phyloP scores from a whole-genome alignment of 1,140 invertebrate species.

The Yoshiicerus persimilis region DNA sequence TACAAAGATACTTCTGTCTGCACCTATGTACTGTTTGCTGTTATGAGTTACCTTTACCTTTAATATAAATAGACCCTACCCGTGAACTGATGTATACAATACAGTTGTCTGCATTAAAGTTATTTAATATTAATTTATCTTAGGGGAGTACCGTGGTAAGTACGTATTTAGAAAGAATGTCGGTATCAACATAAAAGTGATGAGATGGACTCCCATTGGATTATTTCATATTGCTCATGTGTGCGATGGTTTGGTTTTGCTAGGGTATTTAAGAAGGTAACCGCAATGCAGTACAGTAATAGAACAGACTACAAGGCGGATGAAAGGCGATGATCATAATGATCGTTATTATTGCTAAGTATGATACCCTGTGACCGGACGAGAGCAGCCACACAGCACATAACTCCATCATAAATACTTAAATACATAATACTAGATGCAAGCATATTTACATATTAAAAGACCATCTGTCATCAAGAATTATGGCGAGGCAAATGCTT shows the following conservation, averaged over 20 bases:
- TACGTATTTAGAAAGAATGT: background rate
- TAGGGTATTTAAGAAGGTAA: background rate
- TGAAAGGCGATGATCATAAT: background rate
- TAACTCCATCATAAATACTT: background rate
- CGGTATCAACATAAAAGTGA: no score
- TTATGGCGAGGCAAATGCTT: background rate
- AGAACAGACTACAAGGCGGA: background rate
- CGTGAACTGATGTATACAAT: no score
- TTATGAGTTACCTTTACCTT: background rate
- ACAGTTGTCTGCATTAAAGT: background rate
- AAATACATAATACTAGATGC: background rate
- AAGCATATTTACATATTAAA: constrained; percentile 17
- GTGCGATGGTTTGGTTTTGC: no score
- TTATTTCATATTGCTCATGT: background rate
- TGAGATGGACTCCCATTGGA: background rate
- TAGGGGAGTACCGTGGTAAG: background rate
- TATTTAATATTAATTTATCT: background rate
- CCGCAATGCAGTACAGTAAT: background rate
- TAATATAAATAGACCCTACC: no score
- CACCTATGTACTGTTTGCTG: background rate
- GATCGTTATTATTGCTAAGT: background rate
- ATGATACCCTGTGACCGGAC: background rate
- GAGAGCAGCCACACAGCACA: background rate
- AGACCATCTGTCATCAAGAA: constrained; percentile 26
- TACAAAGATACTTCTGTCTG: background rate